Base-by-base conservation (phyloP, 2,888 invertebrate species). In the Protophormia terraenovae region DNA sequence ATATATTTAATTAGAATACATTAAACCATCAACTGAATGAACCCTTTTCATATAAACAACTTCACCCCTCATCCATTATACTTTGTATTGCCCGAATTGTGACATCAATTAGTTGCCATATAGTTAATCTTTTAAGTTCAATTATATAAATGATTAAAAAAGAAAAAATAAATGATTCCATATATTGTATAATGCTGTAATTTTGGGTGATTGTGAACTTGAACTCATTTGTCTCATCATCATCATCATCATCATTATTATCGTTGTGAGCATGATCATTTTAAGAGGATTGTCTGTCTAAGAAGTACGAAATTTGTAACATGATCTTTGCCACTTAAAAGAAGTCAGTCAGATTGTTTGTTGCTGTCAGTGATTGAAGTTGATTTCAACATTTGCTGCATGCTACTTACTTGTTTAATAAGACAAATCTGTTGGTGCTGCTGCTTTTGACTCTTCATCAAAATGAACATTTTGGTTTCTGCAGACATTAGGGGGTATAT, bases 281-380 rank as follows among this genome's bases (percentile, higher is more conserved):
- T 83, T 79, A 85, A 73, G 67, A 75, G 69, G 82, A 78, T 71
- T 78, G 19, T 32, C 32, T 45, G 69, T 29, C 64, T 82, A 19
- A 69, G n/a, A n/a, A n/a, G 64, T 64, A 69, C 38, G 45, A 47
- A 75, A 50, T 81, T 29, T 76, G 84, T 71, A 85, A 85, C 73
- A 69, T 53, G 80, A 85, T 85, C 55, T 75, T 16, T 75, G 73
- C 78, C 85, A 83, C 85, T 85, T 85, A 79, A 82, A 62, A 64
- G 19, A 75, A 35, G 24, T 67, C 60, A 69, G 58, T 64, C 55
- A 71, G 69, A 50, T 73, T 79, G 41, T 64, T 79, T 79, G 55
- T 75, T 35, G 55, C 41, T 64, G 76, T 76, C 75, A 66, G 32
- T 35, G 22, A 67, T 27, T 78, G 32, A 75, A 75, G 32, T 64